Percentiles rank a stretch among this genome's conserved stretches.
phyloP scores from a whole-genome alignment of 2,888 invertebrate species.

The Stenodema calcarata region DNA sequence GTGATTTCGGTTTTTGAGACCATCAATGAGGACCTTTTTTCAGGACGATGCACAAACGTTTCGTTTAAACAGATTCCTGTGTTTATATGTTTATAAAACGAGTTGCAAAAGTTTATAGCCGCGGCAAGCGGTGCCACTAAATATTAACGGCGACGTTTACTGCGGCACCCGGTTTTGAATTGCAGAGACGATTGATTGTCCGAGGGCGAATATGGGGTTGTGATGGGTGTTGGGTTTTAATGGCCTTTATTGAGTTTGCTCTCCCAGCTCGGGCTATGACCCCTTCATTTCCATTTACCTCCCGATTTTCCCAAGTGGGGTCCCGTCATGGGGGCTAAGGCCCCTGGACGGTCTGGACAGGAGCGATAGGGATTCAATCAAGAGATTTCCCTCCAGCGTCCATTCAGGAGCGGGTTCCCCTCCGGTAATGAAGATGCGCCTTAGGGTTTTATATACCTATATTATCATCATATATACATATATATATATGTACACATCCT shows the following conservation, averaged over 20 bases:
- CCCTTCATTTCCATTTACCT: slow-evolving; percentile 2
- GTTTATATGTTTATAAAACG: neutral
- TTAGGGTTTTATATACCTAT: neutral
- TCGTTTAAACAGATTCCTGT: neutral
- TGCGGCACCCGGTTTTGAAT: neutral
- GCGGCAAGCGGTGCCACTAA: neutral
- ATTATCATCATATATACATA: no score
- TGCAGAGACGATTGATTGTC: neutral
- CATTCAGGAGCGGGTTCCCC: neutral
- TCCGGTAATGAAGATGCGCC: neutral
- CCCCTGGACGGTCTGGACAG: neutral
- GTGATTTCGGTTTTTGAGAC: neutral
- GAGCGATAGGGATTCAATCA: neutral
- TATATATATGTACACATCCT: no score
- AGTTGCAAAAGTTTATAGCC: neutral
- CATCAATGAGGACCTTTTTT: neutral
- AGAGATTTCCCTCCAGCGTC: neutral
- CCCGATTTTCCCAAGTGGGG: neutral
- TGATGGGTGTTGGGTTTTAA: neutral
- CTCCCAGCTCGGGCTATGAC: neutral
- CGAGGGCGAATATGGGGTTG: neutral
- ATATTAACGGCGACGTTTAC: neutral
- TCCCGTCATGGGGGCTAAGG: neutral
- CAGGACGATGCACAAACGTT: neutral
- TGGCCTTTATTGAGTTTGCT: neutral